phyloP scores from a whole-genome alignment of 2,888 invertebrate species.

The Alloscopus bannaensis region DNA sequence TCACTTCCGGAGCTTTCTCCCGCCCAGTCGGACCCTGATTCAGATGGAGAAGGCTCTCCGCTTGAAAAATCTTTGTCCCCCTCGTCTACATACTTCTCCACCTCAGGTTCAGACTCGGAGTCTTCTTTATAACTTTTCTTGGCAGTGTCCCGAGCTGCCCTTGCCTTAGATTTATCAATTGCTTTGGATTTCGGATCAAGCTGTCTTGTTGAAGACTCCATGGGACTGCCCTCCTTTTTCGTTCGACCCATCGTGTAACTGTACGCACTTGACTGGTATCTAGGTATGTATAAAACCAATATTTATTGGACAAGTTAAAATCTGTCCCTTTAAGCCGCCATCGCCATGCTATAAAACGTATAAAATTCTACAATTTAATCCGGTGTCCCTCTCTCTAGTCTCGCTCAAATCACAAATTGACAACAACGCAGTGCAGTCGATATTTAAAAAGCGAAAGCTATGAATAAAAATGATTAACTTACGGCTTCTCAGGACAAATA shows the following conservation, averaged over 20 bases:
- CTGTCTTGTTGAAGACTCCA: slow-evolving; percentile 28
- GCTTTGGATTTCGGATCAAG: slow-evolving; percentile 53
- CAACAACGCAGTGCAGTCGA: no score
- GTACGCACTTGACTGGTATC: slow-evolving; percentile 3
- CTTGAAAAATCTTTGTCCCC: slow-evolving; percentile 54
- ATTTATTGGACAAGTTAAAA: no score
- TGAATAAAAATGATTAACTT: no score
- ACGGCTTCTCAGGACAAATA: no score
- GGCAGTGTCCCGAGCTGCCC: slow-evolving; percentile 53
- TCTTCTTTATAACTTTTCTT: slow-evolving; percentile 65
- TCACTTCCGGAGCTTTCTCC: slow-evolving; percentile 68
- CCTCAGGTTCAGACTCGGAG: slow-evolving; percentile 56
- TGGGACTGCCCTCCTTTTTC: slow-evolving; percentile 50
- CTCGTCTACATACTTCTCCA: slow-evolving; percentile 40
- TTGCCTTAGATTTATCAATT: slow-evolving; percentile 55
- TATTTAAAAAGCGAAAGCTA: no score
- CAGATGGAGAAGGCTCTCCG: slow-evolving; percentile 47
- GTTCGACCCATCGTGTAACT: slow-evolving; percentile 62
- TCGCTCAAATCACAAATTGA: no score
- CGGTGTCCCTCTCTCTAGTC: no score
- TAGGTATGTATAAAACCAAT: background rate
- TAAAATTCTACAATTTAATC: no score
- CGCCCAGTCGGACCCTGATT: slow-evolving; percentile 61
- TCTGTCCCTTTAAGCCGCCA: no score
- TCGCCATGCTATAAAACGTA: no score